Evolutionary conservation across 2,113 vertebrate genomes (phyloP).

Genomic region (Indri indri): DNA sequence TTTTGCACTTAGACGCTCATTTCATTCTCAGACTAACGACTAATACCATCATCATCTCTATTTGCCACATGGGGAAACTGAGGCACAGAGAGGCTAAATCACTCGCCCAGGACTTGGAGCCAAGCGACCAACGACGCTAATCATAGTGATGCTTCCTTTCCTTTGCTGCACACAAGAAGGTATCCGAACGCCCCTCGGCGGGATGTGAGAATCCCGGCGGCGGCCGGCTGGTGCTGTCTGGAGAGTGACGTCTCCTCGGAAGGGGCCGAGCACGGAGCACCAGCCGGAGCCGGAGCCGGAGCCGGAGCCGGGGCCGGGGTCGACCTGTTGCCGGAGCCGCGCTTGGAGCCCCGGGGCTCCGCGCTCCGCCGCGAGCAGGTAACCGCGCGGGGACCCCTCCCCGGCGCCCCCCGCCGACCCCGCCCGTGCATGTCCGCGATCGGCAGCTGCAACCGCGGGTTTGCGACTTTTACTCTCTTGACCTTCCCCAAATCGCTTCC

Average conservation of each 20-base stretch:
- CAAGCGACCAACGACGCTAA: neutral
- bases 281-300: no score
- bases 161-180: neutral
- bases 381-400: neutral
- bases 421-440: accelerated
- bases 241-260: neutral
- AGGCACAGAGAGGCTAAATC: neutral
- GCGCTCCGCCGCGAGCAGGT: neutral
- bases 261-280: no score
- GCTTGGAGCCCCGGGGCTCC: neutral
- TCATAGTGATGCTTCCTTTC: neutral
- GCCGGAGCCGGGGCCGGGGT: no score
- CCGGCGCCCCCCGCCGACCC: neutral
- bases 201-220: neutral
- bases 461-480: neutral
- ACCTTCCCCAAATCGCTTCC: neutral
- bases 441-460: neutral
- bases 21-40: neutral
- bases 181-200: neutral
- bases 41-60: neutral
- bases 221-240: neutral
- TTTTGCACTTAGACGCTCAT: neutral
- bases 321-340: neutral
- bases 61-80: neutral
- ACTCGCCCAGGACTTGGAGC: neutral